Base-by-base conservation (phyloP, 2,888 invertebrate species). In the Drosophila kokeensis region DNA sequence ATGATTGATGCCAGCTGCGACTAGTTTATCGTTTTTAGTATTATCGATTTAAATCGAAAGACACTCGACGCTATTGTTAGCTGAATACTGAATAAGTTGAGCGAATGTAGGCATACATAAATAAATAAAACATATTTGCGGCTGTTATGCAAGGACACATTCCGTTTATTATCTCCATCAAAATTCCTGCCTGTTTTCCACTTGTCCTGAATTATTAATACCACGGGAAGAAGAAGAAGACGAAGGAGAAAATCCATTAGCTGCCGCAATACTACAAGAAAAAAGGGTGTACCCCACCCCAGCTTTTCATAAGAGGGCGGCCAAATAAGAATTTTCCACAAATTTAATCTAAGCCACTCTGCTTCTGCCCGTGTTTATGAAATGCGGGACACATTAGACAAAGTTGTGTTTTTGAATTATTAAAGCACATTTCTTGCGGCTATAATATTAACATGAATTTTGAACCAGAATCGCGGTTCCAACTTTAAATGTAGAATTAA, bases 161-260 rank as follows among this genome's bases (percentile, higher is more conserved):
- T 36, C 45, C 52, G 32, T 68, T 60, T 63, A 40, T 52, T 65
- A 18, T 24, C 42, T 36, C 10, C 38, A 58, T 32, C 13, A 45
- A 49, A 53, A 77, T 77, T 77, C 63, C 63, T 36, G 29, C 45
- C 71, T 21, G 57, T 18, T 49, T 52, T 7, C 36, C 36, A 53
- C 70, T 29, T 65, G 42, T 59, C 38, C 21, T 79, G 49, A 62
- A 74, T 60, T 76, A 76, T 77, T 71, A 58, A 76, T 82, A 79
- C 40, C 48, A 55, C 48, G 54, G 21, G 42, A 21, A 6, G 11
- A 11, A 11, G 21, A 2, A 24, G 15, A 7, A 15, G 4, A 38
- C 6, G 24, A n/a, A 15, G n/a, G 13, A 55, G n/a, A 34, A 68
- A 71, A 80, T 57, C 63, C 69, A 67, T 66, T 72, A 61, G 42